These are phyloP conservation scores for Thermophis baileyi DNA, from an alignment of 2,113 vertebrate species.

Conservation along the genomic window DNA sequence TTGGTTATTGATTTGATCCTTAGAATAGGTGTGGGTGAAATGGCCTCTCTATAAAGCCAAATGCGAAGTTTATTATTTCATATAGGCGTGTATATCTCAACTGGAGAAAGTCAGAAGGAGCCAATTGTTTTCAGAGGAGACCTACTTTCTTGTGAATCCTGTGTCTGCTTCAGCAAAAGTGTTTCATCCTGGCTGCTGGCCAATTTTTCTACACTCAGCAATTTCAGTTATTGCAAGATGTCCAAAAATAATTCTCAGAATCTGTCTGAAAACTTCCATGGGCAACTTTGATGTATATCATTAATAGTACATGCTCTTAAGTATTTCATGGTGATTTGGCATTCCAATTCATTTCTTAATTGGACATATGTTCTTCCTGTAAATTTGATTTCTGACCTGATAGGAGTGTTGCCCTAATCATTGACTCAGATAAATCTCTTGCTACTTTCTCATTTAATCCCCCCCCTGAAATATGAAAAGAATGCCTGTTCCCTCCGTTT, in stretches of 20 bases:
- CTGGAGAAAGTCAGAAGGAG: neutral
- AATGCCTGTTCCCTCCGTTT: neutral
- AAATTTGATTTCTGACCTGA: slow-evolving; percentile 9
- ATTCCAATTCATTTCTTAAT: slow-evolving; percentile 13
- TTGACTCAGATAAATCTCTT: neutral
- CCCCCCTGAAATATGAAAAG: neutral
- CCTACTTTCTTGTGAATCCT: neutral
- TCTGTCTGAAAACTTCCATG: neutral
- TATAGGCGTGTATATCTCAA: neutral
- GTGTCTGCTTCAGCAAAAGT: neutral
- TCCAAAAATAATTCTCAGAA: neutral
- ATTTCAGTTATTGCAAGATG: neutral
- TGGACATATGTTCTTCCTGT: slow-evolving; percentile 20
- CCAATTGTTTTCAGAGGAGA: neutral
- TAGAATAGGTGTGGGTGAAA: neutral
- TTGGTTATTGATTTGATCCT: neutral
- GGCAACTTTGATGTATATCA: slow-evolving; percentile 1
- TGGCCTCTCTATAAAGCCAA: neutral
- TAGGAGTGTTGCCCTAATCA: neutral
- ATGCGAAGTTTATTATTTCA: neutral
- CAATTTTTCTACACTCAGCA: too few relatives aligned
- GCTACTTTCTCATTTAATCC: neutral
- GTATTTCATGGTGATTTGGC: slow-evolving; percentile 17
- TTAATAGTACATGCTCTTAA: slow-evolving; percentile 12
- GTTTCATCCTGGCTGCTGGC: neutral